Conservation (phyloP, 1,140 invertebrate species). For the Lepidurus arcticus region DNA sequence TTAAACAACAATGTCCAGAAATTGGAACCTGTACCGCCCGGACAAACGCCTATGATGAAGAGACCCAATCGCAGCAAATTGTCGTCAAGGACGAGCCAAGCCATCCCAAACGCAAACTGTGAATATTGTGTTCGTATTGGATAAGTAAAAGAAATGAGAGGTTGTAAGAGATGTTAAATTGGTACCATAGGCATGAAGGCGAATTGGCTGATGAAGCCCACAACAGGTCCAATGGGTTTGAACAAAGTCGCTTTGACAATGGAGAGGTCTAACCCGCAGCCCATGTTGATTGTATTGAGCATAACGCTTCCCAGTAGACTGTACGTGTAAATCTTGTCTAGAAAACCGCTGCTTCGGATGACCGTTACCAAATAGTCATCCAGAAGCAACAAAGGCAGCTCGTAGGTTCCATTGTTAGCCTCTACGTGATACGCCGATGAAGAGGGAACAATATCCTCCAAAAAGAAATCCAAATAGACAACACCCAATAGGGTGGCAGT, state of each 20-base stretch:
- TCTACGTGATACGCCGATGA: background rate
- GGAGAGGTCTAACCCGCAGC: conserved; percentile 75
- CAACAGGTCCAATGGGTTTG: conserved; percentile 70
- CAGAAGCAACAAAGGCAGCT: background rate
- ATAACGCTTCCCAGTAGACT: conserved; percentile 26
- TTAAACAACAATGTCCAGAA: conserved; percentile 84
- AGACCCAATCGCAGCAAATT: conserved; percentile 67
- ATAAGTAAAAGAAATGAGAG: background rate
- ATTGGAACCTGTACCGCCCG: conserved; percentile 88
- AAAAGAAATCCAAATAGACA: conserved; percentile 24
- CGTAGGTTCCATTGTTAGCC: no score
- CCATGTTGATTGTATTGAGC: conserved; percentile 68
- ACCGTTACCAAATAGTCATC: conserved; percentile 29
- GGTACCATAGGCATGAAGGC: conserved; percentile 78
- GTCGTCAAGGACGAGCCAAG: conserved; percentile 29
- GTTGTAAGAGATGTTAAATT: background rate
- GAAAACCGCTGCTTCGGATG: background rate
- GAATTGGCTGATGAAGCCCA: conserved; percentile 79
- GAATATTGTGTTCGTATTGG: background rate
- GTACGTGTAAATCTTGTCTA: conserved; percentile 33
- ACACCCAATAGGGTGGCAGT: conserved; percentile 27
- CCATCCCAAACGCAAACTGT: conserved; percentile 33
- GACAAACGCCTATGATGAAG: conserved; percentile 84
- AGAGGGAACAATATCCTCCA: conserved; percentile 2
- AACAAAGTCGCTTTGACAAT: conserved; percentile 63